phyloP scores from a whole-genome alignment of 2,888 invertebrate genomes.

The Brassicogethes aeneus region DNA sequence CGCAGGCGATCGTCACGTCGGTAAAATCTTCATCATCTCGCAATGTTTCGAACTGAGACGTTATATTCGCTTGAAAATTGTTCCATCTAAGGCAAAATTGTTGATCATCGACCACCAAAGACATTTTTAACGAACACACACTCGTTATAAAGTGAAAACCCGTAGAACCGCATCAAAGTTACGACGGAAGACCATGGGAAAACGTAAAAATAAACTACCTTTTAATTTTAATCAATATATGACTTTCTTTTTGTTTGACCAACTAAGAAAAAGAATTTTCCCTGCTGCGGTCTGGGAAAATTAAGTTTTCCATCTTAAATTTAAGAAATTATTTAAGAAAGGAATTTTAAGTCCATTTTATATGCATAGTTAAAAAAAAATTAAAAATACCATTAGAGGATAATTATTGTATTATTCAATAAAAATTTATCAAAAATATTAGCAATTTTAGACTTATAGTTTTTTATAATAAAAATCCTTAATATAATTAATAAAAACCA shows the following conservation, averaged over 20 bases:
- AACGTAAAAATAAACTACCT: constrained; percentile 36
- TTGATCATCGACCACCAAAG: constrained; percentile 56
- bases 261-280: constrained; percentile 40
- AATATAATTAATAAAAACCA: too few relatives aligned
- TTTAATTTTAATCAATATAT: constrained; percentile 40
- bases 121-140: constrained; percentile 21
- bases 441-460: too few relatives aligned
- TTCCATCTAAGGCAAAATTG: constrained; percentile 87
- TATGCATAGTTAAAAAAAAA: too few relatives aligned
- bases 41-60: constrained; percentile 76
- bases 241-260: constrained; percentile 34
- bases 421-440: too few relatives aligned
- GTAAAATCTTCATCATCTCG: constrained; percentile 81
- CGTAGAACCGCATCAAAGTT: constrained; percentile 8
- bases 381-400: too few relatives aligned
- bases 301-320: constrained; percentile 8
- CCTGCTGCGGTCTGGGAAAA: constrained; percentile 25
- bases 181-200: constrained; percentile 23
- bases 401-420: too few relatives aligned
- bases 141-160: constrained; percentile 9
- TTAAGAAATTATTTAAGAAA: not conserved
- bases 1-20: constrained; percentile 81
- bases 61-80: constrained; percentile 81
- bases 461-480: too few relatives aligned
- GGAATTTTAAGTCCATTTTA: not conserved